Evolutionary conservation across 2,888 invertebrate species (phyloP).

Genomic region (Drosophila kambysellisi): DNA sequence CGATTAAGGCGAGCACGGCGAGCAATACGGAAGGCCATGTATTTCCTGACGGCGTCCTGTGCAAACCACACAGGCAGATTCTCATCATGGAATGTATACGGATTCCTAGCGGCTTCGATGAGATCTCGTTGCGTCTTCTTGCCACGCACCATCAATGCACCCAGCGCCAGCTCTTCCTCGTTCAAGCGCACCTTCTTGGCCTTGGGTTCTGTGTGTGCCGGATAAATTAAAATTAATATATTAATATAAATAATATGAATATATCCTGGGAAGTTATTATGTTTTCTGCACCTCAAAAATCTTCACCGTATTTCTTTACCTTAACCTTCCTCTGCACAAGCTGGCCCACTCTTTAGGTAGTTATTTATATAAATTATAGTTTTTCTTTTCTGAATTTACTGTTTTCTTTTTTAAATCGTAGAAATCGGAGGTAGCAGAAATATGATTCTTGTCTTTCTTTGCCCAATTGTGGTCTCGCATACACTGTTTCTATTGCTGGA

Average conservation of each 20-base stretch:
- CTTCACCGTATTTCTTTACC: neutral
- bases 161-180: conserved; percentile 96
- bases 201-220: conserved; percentile 56
- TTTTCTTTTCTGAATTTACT: neutral
- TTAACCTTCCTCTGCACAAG: neutral
- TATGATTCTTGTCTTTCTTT: neutral
- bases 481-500: neutral
- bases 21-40: no score
- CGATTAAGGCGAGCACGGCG: no score
- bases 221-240: neutral
- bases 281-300: no score
- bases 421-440: neutral
- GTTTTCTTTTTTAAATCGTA: neutral
- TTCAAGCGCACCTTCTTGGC: conserved; percentile 90
- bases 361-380: neutral
- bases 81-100: conserved; percentile 96
- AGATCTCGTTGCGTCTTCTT: conserved; percentile 96
- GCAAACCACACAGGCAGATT: conserved; percentile 98
- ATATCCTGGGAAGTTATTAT: neutral
- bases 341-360: neutral
- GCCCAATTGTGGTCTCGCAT: neutral
- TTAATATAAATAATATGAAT: neutral
- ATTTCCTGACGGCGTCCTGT: no score
- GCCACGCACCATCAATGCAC: conserved; percentile 95
- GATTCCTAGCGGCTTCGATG: conserved; percentile 95